Percentiles rank a stretch among this genome's conserved stretches.
phyloP scores from a whole-genome alignment of 2,113 vertebrate species.

The Paracanthobrama guichenoti region DNA sequence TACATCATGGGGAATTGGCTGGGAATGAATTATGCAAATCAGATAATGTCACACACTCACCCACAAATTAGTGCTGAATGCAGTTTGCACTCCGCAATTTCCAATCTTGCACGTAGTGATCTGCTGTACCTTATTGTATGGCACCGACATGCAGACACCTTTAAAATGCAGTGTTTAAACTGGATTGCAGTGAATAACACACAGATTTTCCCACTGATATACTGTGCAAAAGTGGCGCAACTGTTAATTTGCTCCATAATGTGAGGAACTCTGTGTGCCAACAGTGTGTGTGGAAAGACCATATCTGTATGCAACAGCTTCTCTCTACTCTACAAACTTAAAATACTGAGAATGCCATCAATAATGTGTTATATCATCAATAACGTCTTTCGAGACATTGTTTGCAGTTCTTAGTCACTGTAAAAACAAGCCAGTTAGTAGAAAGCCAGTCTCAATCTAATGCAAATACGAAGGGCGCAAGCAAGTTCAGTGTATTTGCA shows the following conservation, averaged over 20 bases:
- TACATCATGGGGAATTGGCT: background rate
- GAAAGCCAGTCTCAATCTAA: background rate
- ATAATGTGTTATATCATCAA: too few relatives aligned
- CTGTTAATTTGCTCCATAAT: background rate
- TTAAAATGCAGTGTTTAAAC: background rate
- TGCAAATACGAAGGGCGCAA: background rate
- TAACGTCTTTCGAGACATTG: background rate
- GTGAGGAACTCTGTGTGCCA: background rate
- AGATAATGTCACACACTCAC: too few relatives aligned
- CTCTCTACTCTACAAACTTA: background rate
- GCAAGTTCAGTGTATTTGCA: slow-evolving; percentile 1
- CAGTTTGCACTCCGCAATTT: background rate
- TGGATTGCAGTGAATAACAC: background rate
- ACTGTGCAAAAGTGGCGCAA: background rate
- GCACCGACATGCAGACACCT: background rate
- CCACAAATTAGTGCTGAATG: background rate
- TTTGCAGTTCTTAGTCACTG: background rate
- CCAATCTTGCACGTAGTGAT: background rate
- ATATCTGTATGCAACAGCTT: background rate
- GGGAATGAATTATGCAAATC: background rate
- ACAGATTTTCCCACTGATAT: background rate
- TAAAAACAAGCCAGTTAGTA: background rate
- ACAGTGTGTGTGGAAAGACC: background rate
- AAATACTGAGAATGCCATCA: background rate
- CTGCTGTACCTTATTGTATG: background rate